A percentile compares a stretch with the other conserved stretches of the same genome.
Conservation (phyloP, 1,140 invertebrate genomes). For the Meloidogyne exigua region DNA sequence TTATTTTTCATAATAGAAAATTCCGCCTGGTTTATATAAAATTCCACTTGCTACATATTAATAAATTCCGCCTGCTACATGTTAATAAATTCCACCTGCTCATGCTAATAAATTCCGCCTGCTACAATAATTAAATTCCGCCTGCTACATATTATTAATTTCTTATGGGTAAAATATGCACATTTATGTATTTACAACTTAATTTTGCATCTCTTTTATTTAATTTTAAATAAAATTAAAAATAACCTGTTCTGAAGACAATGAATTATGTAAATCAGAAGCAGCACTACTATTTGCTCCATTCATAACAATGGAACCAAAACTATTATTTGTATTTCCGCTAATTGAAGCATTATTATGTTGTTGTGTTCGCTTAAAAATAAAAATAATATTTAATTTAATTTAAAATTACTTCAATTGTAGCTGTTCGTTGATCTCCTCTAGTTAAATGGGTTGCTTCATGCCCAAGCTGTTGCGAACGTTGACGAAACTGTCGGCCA, state of each 20-base stretch:
- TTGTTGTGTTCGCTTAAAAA: not conserved
- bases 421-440: conserved; percentile 5
- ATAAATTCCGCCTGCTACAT: too few species aligned
- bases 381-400: not conserved
- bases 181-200: too few species aligned
- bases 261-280: conserved; percentile 4
- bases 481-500: conserved; percentile 55
- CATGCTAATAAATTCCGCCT: not conserved
- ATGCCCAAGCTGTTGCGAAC: conserved; percentile 60
- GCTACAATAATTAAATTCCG: too few species aligned
- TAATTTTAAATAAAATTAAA: not conserved
- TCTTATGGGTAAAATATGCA: too few species aligned
- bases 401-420: not conserved
- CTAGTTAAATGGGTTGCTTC: conserved; percentile 52
- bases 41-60: not conserved
- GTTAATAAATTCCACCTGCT: too few species aligned
- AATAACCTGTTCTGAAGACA: not conserved
- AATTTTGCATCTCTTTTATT: too few species aligned
- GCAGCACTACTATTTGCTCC: not conserved
- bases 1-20: not conserved
- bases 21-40: not conserved
- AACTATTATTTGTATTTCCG: not conserved
- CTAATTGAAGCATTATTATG: not conserved
- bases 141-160: too few species aligned
- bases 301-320: not conserved